Evolutionary conservation across 2,797 vertebrate genomes (phyloP), one percentile per base, ranked within the genome.

Genomic region (Oryzias dopingdopingensis): DNA sequence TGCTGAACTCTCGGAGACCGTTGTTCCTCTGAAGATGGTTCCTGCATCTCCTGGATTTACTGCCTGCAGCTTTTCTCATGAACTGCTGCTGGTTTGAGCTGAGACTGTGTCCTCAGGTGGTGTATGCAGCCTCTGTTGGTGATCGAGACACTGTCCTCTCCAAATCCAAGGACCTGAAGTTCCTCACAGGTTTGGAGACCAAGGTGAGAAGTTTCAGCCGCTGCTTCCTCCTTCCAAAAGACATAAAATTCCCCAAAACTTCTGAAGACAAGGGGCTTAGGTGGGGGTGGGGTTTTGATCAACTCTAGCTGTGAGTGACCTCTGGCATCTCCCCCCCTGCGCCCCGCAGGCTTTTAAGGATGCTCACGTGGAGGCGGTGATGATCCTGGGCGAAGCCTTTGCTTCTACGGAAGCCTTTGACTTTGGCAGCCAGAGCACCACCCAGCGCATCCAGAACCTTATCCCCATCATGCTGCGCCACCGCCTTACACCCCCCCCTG

Each of bases 351-450:
- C 90, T 0, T 93, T 94, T 3, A 67, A 90, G 1, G 92, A 95
- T 0, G 94, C 95, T 37, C 95, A 97, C 0, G 89, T 96, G 6
- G 93, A 96, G 17, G 94, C 94, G 0, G 94, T 96, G 74, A 95
- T 97, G 94, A 94, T 95, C 69, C 89, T 96, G 5, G 95, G 95
- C 0, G 94, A 96, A 73, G 94, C 94, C 2, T 96, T 97, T 1
- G 88, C 94, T 0, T 89, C 87, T 0, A 0, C 60, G 0, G 89
- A 88, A 15, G 85, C 89, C 8, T 97, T 96, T 0, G 91, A 96
- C 84, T 97, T 97, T 0, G 79, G 94, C 59, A 79, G 65, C 0
- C 94, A 96, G 84, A 93, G 80, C 81, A 96, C 93, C 4, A 93
- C 95, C 0, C 91, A 83, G 37, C 88, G 94, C 1, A 88, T 96